Conservation (phyloP, 2,888 invertebrate genomes). For the Hartigia nigra region DNA sequence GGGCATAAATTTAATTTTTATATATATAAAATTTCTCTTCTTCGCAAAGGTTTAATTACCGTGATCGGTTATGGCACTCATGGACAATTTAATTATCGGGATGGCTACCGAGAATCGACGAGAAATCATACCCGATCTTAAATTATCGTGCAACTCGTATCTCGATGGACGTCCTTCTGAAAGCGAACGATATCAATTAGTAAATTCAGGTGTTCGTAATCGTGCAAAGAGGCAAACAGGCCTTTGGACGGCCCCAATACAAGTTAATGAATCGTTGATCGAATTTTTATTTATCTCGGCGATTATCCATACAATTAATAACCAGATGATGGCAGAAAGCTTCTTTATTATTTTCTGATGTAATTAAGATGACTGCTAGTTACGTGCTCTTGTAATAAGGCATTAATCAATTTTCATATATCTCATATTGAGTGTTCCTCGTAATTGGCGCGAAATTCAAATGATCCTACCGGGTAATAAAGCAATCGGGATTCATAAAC, state of each 20-base stretch:
- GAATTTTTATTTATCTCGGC: not conserved
- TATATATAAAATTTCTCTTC: not conserved
- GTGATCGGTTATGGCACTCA: not conserved
- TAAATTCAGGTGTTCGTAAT: not conserved
- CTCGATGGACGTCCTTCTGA: not conserved
- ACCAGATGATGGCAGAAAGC: not conserved
- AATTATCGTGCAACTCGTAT: not conserved
- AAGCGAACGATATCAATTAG: not conserved
- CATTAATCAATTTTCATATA: not conserved
- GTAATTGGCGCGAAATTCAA: not conserved
- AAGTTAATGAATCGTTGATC: not conserved
- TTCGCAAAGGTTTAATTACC: slow-evolving; percentile 4
- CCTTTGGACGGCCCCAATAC: not conserved
- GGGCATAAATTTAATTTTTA: not conserved
- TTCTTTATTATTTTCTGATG: not conserved
- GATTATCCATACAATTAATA: not conserved
- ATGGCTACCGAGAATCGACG: not conserved
- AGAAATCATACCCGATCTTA: not conserved
- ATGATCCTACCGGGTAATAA: no score
- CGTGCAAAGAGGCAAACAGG: no score
- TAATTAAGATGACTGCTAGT: not conserved
- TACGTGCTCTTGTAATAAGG: not conserved
- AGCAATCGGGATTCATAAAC: not conserved
- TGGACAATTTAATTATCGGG: not conserved
- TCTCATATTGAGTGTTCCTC: not conserved